Conservation (phyloP, 2,113 vertebrate genomes). For the Peromyscus polionotus region DNA sequence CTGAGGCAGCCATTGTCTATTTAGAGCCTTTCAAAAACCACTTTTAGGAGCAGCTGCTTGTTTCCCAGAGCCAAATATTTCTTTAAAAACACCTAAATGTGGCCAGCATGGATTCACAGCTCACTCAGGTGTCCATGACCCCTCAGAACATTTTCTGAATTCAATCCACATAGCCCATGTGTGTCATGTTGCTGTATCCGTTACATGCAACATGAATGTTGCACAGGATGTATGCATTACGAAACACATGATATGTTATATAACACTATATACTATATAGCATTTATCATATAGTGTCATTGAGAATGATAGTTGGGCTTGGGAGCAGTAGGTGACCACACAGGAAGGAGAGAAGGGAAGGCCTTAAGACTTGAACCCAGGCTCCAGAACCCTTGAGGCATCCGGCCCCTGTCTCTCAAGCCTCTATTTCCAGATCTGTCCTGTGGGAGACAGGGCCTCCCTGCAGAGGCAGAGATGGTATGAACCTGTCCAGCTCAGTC, state of each 20-base stretch:
- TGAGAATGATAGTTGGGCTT: neutral
- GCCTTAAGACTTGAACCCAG: neutral
- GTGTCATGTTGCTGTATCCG: neutral
- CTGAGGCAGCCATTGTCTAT: constrained; percentile 73
- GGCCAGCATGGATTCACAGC: neutral
- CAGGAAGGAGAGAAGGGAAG: neutral
- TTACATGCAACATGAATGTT: neutral
- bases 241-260: neutral
- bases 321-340: accelerated
- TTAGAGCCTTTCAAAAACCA: constrained; percentile 28
- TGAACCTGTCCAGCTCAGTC: accelerated
- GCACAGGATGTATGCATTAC: neutral
- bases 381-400: neutral
- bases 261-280: neutral
- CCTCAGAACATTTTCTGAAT: neutral
- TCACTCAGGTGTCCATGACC: neutral
- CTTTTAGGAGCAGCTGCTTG: constrained; percentile 59
- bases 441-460: too few relatives aligned
- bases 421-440: neutral
- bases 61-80: constrained; percentile 17
- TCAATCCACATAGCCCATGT: neutral
- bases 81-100: neutral
- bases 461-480: accelerated
- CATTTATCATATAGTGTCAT: too few relatives aligned
- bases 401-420: neutral